phyloP scores from a whole-genome alignment of 2,113 vertebrate species.

The Chrysemys picta region DNA sequence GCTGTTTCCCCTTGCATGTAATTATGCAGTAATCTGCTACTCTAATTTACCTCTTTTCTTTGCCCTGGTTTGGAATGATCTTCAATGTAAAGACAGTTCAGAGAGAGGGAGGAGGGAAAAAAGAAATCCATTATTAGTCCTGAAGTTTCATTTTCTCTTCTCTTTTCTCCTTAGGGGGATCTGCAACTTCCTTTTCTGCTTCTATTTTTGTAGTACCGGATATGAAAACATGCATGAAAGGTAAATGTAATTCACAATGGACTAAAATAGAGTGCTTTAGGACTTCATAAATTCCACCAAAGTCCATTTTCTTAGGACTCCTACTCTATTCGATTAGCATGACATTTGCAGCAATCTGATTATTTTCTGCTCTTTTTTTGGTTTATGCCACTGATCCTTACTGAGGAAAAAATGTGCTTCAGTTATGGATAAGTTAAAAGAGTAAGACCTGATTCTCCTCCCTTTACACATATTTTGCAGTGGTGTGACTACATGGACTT shows the following conservation, averaged over 20 bases:
- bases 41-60: not conserved
- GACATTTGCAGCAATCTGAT: not conserved
- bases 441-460: not conserved
- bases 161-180: not conserved
- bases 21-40: not conserved
- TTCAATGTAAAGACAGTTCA: not conserved
- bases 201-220: slow-evolving; percentile 2
- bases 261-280: not conserved
- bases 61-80: slow-evolving; percentile 6
- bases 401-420: not conserved
- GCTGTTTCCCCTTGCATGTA: not conserved
- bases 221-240: not conserved
- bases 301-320: not conserved
- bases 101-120: not conserved
- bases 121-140: not conserved
- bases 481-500: not conserved
- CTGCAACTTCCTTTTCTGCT: slow-evolving; percentile 23
- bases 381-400: not conserved
- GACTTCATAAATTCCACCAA: not conserved
- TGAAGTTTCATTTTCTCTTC: not conserved
- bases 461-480: not conserved
- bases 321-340: not conserved
- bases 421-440: not conserved
- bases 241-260: not conserved
- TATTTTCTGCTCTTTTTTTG: not conserved